Conservation (phyloP, 1,140 invertebrate species). For the Chionoecetes opilio region DNA sequence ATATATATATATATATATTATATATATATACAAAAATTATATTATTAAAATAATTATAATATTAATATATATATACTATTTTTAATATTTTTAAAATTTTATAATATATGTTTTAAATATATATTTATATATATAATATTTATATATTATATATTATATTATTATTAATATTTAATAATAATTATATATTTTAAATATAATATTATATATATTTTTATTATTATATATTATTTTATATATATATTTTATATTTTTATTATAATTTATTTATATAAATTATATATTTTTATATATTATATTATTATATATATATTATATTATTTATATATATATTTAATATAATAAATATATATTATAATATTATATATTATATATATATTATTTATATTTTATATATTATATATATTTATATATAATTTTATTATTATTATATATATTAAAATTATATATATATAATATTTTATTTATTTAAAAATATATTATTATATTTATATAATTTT, state of each 20-base stretch:
- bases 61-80: too few species aligned
- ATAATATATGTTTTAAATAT: too few species aligned
- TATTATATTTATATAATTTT: neutral
- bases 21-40: too few species aligned
- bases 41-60: too few species aligned
- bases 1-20: too few species aligned
- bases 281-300: constrained; percentile 51
- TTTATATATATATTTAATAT: constrained; percentile 63
- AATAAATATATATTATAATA: neutral
- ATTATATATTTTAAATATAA: too few species aligned
- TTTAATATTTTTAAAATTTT: too few species aligned
- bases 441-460: neutral
- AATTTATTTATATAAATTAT: constrained; percentile 54
- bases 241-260: constrained; percentile 49
- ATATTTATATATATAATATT: too few species aligned
- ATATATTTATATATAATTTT: neutral
- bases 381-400: neutral
- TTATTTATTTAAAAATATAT: neutral
- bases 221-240: too few species aligned
- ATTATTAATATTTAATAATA: too few species aligned
- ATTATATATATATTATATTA: constrained; percentile 62
- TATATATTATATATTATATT: too few species aligned
- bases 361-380: neutral
- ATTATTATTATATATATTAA: neutral
- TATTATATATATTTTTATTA: too few species aligned